Conservation (phyloP, 2,888 invertebrate genomes). For the Drosophila silvestris region DNA sequence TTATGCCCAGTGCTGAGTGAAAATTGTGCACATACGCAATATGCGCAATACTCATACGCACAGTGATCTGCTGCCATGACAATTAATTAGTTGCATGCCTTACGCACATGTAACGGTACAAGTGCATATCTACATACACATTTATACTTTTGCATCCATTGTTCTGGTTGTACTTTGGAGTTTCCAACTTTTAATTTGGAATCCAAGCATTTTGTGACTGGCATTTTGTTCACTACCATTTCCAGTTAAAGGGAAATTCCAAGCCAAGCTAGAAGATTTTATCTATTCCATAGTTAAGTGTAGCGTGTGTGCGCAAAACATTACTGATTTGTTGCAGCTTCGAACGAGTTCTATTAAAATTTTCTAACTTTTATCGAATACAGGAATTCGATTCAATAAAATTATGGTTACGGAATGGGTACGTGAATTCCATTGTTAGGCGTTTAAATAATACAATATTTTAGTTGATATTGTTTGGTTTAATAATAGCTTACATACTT, state of each 20-base stretch:
- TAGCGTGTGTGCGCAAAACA: background rate
- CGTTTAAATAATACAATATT: background rate
- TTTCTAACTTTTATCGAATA: background rate
- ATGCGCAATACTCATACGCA: constrained; percentile 46
- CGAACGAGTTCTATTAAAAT: background rate
- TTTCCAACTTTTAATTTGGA: constrained; percentile 5
- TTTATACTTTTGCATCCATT: constrained; percentile 9
- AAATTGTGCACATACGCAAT: constrained; percentile 28
- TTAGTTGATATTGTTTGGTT: background rate
- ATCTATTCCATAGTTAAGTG: background rate
- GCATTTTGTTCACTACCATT: background rate
- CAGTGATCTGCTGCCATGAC: constrained; percentile 14
- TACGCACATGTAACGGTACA: background rate
- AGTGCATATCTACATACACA: background rate
- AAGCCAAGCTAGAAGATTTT: background rate
- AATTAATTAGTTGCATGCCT: constrained; percentile 39
- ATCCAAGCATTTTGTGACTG: background rate
- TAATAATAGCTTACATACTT: background rate
- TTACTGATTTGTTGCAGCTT: background rate
- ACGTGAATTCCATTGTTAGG: background rate
- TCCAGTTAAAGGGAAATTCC: background rate
- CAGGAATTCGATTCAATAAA: background rate
- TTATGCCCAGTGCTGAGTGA: constrained; percentile 2
- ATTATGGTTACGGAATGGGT: background rate
- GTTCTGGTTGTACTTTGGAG: constrained; percentile 22